A percentile compares a stretch with the other conserved stretches of the same genome.
Conservation (phyloP, 2,888 invertebrate genomes). For the Cybosia mesomella region DNA sequence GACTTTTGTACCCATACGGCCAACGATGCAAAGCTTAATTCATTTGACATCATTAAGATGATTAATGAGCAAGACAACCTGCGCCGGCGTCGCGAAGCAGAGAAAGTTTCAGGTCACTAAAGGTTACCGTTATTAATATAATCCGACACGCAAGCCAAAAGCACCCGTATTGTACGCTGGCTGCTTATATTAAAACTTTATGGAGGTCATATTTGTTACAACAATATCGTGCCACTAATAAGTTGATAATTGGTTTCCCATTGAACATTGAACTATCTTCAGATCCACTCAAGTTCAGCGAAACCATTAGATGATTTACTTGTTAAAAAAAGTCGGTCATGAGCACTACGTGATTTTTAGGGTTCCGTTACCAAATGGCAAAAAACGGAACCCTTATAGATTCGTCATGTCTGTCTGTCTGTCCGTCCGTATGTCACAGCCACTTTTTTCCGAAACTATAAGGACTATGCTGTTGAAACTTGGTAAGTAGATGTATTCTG, state of each 20-base stretch:
- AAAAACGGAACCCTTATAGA: no score
- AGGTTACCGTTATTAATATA: slow-evolving; percentile 65
- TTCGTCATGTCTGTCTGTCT: no score
- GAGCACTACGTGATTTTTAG: not conserved
- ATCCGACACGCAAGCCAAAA: slow-evolving; percentile 61
- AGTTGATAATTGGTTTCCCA: slow-evolving; percentile 17
- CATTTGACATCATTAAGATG: slow-evolving; percentile 60
- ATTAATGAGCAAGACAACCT: slow-evolving; percentile 57
- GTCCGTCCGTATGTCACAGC: no score
- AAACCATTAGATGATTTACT: slow-evolving; percentile 2
- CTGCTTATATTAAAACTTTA: slow-evolving; percentile 37
- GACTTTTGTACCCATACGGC: slow-evolving; percentile 47
- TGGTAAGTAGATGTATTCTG: no score
- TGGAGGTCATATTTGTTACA: slow-evolving; percentile 39
- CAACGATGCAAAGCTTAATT: slow-evolving; percentile 53
- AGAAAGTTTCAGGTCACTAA: slow-evolving; percentile 63
- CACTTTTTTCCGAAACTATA: no score
- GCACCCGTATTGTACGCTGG: slow-evolving; percentile 30
- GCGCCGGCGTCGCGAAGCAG: slow-evolving; percentile 55
- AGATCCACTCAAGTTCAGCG: not conserved
- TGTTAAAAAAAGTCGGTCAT: slow-evolving; percentile 1
- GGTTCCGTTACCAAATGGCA: no score
- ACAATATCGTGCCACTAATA: slow-evolving; percentile 34
- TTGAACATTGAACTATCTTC: slow-evolving; percentile 4
- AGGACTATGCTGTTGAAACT: no score